Evolutionary conservation across 2,888 invertebrate genomes (phyloP), one percentile per base, ranked within the genome.

Genomic region (Rhorus exstirpatorius): DNA sequence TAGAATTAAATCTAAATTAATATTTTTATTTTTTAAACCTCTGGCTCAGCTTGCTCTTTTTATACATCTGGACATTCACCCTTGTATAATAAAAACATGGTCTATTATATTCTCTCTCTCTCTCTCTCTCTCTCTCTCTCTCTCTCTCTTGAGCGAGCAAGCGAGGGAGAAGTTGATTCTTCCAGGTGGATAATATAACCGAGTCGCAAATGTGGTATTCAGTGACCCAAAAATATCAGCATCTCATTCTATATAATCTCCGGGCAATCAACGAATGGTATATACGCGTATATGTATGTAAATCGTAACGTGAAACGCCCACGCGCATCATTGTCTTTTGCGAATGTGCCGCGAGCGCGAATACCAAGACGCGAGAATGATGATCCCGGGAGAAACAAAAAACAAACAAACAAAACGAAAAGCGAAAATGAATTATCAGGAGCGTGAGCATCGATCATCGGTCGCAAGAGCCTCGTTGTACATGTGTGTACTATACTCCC

Each of bases 191-290:
- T 51, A 68, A 63, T 38, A 65, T 31, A 24, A 46, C 12, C 53
- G 60, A 17, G 60, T 55, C 14, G 63, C 44, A 35, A 53, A 51
- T 51, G 53, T 74, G 46, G 60, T 79, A 86, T 89, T 88, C 88
- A 86, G 84, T 90, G 90, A 90, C 90, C 90, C 88, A 88, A 90
- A 89, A 90, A 89, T 84, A 87, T 61, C 68, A 67, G 14, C 55
- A 21, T 72, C 44, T 19, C 71, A 35, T 81, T 81, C 51, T 41
- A 41, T 41, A 41, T 74, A 63, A 74, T 71, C 71, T 51, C 46
- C 7, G 24, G 58, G 26, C 55, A 41, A 71, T 74, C 49, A 26
- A 38, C 14, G 17, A n/a, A 51, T 74, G 14, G 17, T 74, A 17
- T 12, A 44, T 17, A 65, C 3, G 26, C 44, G 21, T 53, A 49